Conservation (phyloP, 2,888 invertebrate species). For the Dolichopus griseipennis region DNA sequence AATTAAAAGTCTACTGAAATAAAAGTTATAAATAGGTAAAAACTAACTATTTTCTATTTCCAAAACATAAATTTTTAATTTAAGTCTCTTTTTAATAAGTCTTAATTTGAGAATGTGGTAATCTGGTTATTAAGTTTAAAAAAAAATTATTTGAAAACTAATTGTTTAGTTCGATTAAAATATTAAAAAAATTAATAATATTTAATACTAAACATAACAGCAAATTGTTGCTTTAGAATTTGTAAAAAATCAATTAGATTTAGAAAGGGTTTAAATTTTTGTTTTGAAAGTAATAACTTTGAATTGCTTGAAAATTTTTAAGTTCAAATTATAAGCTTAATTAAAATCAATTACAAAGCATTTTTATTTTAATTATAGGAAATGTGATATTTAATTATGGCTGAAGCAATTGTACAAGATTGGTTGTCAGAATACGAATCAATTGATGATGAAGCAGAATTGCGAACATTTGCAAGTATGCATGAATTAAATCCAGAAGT, state of each 20-base stretch:
- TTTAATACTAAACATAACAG: not conserved
- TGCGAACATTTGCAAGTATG: constrained; percentile 68
- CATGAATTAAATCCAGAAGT: constrained; percentile 77
- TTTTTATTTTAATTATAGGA: not conserved
- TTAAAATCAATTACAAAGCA: not conserved
- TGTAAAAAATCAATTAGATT: not conserved
- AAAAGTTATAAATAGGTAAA: too few relatives aligned
- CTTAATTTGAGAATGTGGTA: too few relatives aligned
- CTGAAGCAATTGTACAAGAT: constrained; percentile 59
- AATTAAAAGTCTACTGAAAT: not conserved
- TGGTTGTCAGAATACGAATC: constrained; percentile 74
- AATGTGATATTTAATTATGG: constrained; percentile 30
- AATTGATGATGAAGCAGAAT: constrained; percentile 63
- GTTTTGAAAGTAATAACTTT: too few relatives aligned
- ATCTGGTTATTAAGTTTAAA: too few relatives aligned
- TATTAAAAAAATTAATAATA: not conserved
- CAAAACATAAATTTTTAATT: too few relatives aligned
- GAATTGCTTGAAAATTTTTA: too few relatives aligned
- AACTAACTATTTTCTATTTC: too few relatives aligned
- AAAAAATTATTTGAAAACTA: too few relatives aligned
- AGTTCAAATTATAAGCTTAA: not conserved
- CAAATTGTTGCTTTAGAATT: not conserved
- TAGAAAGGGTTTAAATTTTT: not conserved
- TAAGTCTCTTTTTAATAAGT: too few relatives aligned
- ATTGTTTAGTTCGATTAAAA: too few relatives aligned